Evolutionary conservation across 2,888 invertebrate species (phyloP), one percentile per base, ranked within the genome.

Genomic region (Syrista parreyssii): DNA sequence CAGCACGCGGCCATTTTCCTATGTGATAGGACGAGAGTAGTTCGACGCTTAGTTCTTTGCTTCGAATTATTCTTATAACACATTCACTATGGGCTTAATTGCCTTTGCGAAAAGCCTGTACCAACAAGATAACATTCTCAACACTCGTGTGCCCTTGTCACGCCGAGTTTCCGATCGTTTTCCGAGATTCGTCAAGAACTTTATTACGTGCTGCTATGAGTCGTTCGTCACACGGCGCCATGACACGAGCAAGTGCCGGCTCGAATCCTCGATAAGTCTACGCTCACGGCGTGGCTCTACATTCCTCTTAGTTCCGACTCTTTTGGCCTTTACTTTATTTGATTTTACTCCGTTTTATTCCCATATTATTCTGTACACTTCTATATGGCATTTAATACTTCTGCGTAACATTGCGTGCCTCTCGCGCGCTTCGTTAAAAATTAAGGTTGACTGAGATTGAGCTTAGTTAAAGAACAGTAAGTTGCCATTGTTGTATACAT

Each of bases 1-100:
- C 77, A 77, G 82, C 83, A 78, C 80, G 84, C 83, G 82, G 86
- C 86, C 86, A 87, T 87, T 87, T 87, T 86, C 81, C 75, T 80
- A 75, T 78, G 79, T 76, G 77, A 81, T 80, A 79, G 77, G 79
- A 76, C 76, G 77, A 75, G 75, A 75, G 77, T 78, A 81, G 79
- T 76, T 33, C 71, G 71, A 32, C 71, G 71, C 71, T 71, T 31
- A 55, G 9, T 55, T 55, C 55, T 55, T 55, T 55, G 55, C 55
- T 23, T 9, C 55, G 55, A 55, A 55, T 23, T 9, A 23, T 9
- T 55, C 55, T 15, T 55, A 55, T 55, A 55, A 23, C 55, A 23
- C 55, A 23, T 23, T 55, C 55, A 55, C 55, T 55, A 9, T 9
- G 55, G 23, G 23, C 55, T 23, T 55, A 55, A 55, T 55, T 9